Evolutionary conservation across 2,113 vertebrate species (phyloP).

Genomic region (Leucopsar rothschildi): DNA sequence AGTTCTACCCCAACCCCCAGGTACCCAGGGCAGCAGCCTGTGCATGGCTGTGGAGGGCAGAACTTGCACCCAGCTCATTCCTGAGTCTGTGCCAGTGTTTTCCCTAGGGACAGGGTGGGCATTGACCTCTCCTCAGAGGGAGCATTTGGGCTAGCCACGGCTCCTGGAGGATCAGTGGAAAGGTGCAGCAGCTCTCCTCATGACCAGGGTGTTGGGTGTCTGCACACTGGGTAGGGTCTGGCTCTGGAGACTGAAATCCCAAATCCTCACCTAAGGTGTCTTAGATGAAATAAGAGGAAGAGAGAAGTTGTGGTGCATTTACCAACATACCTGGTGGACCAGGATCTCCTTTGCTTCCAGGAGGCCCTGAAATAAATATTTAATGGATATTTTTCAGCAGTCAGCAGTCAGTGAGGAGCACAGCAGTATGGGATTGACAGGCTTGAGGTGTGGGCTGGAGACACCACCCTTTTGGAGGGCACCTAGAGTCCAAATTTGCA

Average conservation of each 20-base stretch:
- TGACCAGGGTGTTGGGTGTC: neutral
- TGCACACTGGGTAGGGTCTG: neutral
- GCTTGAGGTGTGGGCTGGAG: neutral
- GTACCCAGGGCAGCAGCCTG: neutral
- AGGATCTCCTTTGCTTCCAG: constrained; percentile 40
- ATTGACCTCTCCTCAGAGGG: neutral
- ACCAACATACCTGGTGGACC: constrained; percentile 65
- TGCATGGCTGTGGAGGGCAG: neutral
- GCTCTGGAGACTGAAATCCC: neutral
- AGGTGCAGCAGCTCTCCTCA: neutral
- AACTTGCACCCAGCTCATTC: neutral
- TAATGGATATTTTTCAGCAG: neutral
- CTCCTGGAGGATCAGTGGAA: neutral
- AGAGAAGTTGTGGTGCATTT: neutral
- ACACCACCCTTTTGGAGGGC: neutral
- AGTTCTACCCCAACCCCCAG: neutral
- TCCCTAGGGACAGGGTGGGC: neutral
- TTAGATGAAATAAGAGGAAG: neutral
- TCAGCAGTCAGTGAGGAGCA: neutral
- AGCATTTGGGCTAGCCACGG: rapidly evolving
- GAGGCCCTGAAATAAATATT: constrained; percentile 60
- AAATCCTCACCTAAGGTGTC: neutral
- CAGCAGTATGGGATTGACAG: neutral
- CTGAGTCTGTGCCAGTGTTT: neutral
- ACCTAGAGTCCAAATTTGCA: neutral